A percentile compares a stretch with the other conserved stretches of the same genome.
Conservation (phyloP, 1,140 invertebrate genomes). For the Ceratina calcarata region DNA sequence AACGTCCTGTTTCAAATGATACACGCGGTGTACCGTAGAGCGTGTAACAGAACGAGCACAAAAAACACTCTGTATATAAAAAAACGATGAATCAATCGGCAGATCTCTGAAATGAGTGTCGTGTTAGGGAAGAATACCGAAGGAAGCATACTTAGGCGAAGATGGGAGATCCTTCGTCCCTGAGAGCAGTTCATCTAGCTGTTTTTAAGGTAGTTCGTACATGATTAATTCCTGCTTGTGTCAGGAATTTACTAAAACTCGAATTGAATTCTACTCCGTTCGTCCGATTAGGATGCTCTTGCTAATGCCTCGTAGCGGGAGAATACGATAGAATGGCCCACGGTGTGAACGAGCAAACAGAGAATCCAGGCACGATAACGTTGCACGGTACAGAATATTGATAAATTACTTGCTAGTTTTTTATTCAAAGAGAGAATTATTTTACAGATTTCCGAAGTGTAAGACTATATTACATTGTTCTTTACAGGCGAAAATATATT, state of each 20-base stretch:
- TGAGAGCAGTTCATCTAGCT: constrained; percentile 4
- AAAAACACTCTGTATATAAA: constrained; percentile 10
- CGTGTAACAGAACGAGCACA: not conserved
- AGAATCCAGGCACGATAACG: not conserved
- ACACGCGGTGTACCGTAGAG: not conserved
- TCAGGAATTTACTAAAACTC: constrained; percentile 14
- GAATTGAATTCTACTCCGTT: constrained; percentile 5
- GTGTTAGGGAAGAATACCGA: constrained; percentile 1
- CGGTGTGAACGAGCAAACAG: constrained; percentile 10
- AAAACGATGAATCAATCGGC: not conserved
- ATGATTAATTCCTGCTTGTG: constrained; percentile 16
- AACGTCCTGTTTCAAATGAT: not conserved
- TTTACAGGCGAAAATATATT: not conserved
- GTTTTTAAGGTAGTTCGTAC: constrained; percentile 30
- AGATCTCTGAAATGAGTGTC: not conserved
- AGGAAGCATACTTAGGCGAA: not conserved
- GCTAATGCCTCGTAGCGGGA: not conserved
- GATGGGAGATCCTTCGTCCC: not conserved
- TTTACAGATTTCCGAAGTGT: not conserved
- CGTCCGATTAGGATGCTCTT: constrained; percentile 1
- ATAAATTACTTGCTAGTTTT: constrained; percentile 9
- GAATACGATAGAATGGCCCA: not conserved
- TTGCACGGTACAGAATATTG: not conserved
- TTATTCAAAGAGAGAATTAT: not conserved
- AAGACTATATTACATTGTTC: not conserved